These are phyloP conservation scores for Spinibarbus caldwelli DNA, from an alignment of 2,797 vertebrate genomes.

Conservation along the genomic window DNA sequence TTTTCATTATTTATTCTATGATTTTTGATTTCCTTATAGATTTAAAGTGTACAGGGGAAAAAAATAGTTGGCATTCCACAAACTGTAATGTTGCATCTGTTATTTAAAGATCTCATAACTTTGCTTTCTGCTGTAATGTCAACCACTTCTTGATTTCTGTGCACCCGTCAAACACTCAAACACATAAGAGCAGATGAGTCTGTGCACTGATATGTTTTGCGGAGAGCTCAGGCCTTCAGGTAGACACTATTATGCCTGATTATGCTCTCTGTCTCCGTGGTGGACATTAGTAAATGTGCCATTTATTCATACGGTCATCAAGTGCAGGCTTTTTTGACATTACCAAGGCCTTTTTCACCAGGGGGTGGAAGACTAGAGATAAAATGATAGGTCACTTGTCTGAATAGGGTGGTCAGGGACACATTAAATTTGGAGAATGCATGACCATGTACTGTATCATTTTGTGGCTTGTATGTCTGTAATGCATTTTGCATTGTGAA, in stretches of 20 bases:
- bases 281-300: slow-evolving; percentile 78
- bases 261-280: slow-evolving; percentile 78
- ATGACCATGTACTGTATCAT: slow-evolving; percentile 3
- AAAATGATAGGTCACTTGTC: slow-evolving; percentile 69
- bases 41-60: neutral
- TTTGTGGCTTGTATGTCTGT: slow-evolving; percentile 11
- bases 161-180: slow-evolving; percentile 77
- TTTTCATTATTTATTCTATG: neutral
- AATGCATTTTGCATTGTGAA: neutral
- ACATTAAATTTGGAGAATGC: slow-evolving; percentile 60
- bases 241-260: slow-evolving; percentile 83
- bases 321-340: slow-evolving; percentile 77
- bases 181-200: slow-evolving; percentile 77
- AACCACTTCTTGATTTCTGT: slow-evolving; percentile 70
- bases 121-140: slow-evolving; percentile 33
- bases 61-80: neutral
- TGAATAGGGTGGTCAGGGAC: slow-evolving; percentile 62
- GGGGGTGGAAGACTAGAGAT: slow-evolving; percentile 65
- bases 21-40: neutral
- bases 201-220: slow-evolving; percentile 78
- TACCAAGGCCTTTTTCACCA: slow-evolving; percentile 77
- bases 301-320: slow-evolving; percentile 79
- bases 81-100: neutral
- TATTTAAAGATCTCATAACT: slow-evolving; percentile 23
- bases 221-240: slow-evolving; percentile 59